Conservation (phyloP, 2,113 vertebrate genomes). For the human (Homo sapiens) region GRCh38 chr4:157477001-157477500, state of each 20-base stretch:
- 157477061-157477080: neutral
- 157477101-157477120: too few species aligned
- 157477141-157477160: neutral
- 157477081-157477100: neutral
- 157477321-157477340: neutral
- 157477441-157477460: neutral
- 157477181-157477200: neutral
- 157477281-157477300: neutral
- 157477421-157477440: neutral
- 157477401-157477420: neutral
- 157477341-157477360: neutral
- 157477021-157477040: neutral
- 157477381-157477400: neutral
- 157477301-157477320: neutral
- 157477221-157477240: rapidly evolving
- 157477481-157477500: neutral
- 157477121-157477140: neutral
- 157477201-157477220: rapidly evolving
- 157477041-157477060: neutral
- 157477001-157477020: neutral
- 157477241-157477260: neutral
- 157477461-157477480: neutral
- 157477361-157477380: neutral
- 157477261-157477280: neutral
- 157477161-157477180: neutral